A percentile compares a stretch with the other conserved stretches of the same genome.
phyloP scores from a whole-genome alignment of 2,113 vertebrate species.

The Peromyscus polionotus region DNA sequence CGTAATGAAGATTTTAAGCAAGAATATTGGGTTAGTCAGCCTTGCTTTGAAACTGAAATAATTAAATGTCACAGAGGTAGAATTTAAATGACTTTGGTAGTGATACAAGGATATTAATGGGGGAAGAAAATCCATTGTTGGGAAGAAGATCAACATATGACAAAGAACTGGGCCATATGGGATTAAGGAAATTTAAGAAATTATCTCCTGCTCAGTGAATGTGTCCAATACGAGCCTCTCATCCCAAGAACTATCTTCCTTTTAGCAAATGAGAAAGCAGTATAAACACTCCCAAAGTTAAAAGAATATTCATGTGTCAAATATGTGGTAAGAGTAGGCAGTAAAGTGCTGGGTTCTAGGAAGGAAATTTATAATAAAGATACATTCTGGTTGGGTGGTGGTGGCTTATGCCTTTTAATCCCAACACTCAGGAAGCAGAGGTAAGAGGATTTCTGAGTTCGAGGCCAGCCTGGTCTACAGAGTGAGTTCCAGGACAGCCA shows the following conservation, averaged over 20 bases:
- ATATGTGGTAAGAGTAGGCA: conserved; percentile 29
- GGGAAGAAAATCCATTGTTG: background rate
- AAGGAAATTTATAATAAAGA: conserved; percentile 39
- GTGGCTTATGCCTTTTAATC: background rate
- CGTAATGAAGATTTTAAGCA: background rate
- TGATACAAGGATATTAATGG: background rate
- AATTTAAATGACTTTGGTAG: conserved; percentile 14
- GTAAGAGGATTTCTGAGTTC: too few relatives aligned
- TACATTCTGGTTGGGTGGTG: background rate
- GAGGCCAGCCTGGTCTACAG: background rate
- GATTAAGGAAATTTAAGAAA: conserved; percentile 55
- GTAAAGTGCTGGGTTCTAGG: conserved; percentile 24
- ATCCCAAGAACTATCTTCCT: background rate
- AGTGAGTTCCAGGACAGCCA: background rate
- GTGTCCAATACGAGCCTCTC: conserved; percentile 19
- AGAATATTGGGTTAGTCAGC: background rate
- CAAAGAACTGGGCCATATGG: conserved; percentile 52
- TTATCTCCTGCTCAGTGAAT: conserved; percentile 1
- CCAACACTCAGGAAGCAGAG: background rate
- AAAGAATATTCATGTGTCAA: conserved; percentile 48
- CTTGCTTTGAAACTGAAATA: background rate
- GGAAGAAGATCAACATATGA: conserved; percentile 40
- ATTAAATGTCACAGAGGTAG: background rate
- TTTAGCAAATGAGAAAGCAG: conserved; percentile 54
- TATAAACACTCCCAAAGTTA: conserved; percentile 60